phyloP scores from a whole-genome alignment of 2,888 invertebrate genomes.

The Catocala fraxini region DNA sequence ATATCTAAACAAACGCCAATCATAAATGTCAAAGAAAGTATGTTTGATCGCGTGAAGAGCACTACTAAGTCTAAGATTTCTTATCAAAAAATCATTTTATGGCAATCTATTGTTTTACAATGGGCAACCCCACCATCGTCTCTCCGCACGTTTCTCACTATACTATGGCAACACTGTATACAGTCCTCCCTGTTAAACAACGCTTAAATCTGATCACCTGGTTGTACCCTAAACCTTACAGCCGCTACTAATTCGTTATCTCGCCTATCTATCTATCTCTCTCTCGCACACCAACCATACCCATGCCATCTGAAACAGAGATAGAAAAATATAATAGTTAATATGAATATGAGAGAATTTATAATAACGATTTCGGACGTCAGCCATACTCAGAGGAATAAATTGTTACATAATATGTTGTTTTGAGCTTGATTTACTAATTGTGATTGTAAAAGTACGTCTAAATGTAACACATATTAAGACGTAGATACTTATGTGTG shows the following conservation, averaged over 20 bases:
- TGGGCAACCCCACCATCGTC: constrained; percentile 25
- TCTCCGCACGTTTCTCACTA: constrained; percentile 35
- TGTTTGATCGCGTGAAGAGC: no score
- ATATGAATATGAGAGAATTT: not conserved
- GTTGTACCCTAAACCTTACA: constrained; percentile 60
- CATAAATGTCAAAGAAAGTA: no score
- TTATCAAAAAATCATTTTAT: not conserved
- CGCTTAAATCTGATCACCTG: constrained; percentile 57
- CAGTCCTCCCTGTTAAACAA: constrained; percentile 56
- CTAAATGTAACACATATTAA: no score
- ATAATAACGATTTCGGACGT: not conserved
- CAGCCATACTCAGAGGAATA: no score
- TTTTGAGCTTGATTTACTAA: no score
- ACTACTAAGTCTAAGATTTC: no score
- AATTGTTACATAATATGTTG: no score
- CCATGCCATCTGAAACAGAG: constrained; percentile 53
- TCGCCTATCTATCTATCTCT: constrained; percentile 56
- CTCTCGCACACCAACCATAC: constrained; percentile 41
- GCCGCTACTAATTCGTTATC: constrained; percentile 57
- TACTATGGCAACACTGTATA: constrained; percentile 78
- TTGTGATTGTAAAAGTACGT: no score
- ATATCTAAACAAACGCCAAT: not conserved
- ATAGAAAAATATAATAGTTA: not conserved
- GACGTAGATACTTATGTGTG: no score
- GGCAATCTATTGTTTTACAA: not conserved